Evolutionary conservation across 2,113 vertebrate species (phyloP).

Genomic region (Daboia siamensis): DNA sequence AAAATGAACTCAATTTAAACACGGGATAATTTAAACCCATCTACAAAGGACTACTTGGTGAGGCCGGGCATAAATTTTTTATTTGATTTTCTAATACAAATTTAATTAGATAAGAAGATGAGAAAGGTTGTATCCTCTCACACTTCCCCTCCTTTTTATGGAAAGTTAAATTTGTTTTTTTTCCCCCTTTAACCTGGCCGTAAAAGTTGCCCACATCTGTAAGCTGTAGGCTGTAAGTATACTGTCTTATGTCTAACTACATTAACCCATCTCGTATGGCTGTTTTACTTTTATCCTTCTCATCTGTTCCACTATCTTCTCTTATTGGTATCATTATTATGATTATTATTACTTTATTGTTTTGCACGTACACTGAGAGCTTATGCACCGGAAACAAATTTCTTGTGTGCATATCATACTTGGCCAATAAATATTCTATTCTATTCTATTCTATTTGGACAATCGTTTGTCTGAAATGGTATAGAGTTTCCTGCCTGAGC

Average conservation of each 20-base stretch:
- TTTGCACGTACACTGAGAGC: no score
- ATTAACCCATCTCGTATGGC: neutral
- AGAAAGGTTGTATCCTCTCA: conserved; percentile 11
- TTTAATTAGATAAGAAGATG: conserved; percentile 64
- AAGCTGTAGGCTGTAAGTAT: neutral
- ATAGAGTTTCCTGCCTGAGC: no score
- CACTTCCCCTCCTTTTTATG: conserved; percentile 12
- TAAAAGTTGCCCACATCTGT: neutral
- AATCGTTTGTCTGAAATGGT: no score
- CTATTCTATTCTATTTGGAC: no score
- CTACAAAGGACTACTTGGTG: conserved; percentile 60
- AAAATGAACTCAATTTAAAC: conserved; percentile 71
- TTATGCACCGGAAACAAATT: no score
- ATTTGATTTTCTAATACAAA: conserved; percentile 67
- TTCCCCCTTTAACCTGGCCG: neutral
- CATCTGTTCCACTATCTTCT: no score
- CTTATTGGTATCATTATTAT: no score
- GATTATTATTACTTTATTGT: no score
- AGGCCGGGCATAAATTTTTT: conserved; percentile 65
- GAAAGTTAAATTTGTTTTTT: conserved; percentile 33
- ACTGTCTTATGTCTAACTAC: neutral
- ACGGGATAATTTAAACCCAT: conserved; percentile 69
- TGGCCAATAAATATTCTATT: no score
- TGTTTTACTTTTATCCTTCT: neutral
- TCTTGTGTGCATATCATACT: no score